Evolutionary conservation across 2,888 invertebrate genomes (phyloP), one percentile per base, ranked within the genome.

Genomic region (Isotomurus palustris): DNA sequence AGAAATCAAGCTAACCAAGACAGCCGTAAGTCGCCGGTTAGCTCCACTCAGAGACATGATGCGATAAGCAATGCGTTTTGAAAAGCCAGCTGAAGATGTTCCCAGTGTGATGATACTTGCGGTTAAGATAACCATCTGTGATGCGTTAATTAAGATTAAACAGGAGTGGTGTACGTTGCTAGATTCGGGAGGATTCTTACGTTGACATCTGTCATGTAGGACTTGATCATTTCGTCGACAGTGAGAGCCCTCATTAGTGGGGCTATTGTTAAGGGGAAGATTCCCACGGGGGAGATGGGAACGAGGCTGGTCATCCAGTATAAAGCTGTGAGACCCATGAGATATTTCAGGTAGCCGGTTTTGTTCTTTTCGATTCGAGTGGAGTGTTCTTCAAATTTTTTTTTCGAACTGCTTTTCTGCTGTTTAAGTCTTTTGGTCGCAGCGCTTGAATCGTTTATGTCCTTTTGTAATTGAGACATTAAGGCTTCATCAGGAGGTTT

Each of bases 121-220:
- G 4, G 57, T 44, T 14, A 60, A 60, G 12, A 32, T 36, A 3
- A 41, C 8, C 51, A 58, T 52, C 14, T 53, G 58, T 6, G 29
- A 5, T n/a, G 53, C 44, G n/a, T 17, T 10, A n/a, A n/a, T n/a
- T n/a, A n/a, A n/a, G n/a, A n/a, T n/a, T n/a, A n/a, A n/a, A n/a
- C n/a, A n/a, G n/a, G n/a, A n/a, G n/a, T n/a, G n/a, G n/a, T n/a
- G n/a, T n/a, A n/a, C n/a, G n/a, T n/a, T n/a, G n/a, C n/a, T n/a
- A 6, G 12, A 8, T 22, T 43, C 17, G 24, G 19, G 24, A 43
- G 22, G 6, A 12, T 22, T 21, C 24, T 43, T 32, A 14, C 32
- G 14, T 32, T 24, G n/a, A 44, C 44, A 22, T 40, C 40, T 17
- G 10, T 19, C 61, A 58, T 62, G 48, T 58, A 62, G 22, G 12